Percentiles rank a stretch among this genome's conserved stretches.
phyloP scores from a whole-genome alignment of 2,888 invertebrate species.

The Pyralis farinalis region DNA sequence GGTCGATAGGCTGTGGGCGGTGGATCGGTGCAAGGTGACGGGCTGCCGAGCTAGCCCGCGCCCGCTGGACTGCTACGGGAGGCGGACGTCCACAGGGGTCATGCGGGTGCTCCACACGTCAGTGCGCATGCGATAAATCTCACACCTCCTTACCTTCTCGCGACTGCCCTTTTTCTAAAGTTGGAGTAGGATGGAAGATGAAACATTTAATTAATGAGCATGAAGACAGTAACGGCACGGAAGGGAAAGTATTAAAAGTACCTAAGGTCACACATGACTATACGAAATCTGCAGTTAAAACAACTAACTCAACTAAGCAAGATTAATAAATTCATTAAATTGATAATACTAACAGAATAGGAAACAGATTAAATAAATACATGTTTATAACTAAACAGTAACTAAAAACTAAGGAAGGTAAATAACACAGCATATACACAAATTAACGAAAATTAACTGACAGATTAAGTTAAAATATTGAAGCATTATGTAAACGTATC shows the following conservation, averaged over 20 bases:
- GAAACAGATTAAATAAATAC: not conserved
- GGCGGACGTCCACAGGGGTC: constrained; percentile 50
- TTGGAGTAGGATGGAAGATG: constrained; percentile 78
- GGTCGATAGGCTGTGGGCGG: too few relatives aligned
- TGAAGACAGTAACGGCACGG: constrained; percentile 56
- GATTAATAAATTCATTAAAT: too few relatives aligned
- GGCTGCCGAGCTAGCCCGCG: constrained; percentile 13
- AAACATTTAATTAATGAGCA: constrained; percentile 77
- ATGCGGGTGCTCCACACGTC: constrained; percentile 68
- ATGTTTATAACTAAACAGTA: too few relatives aligned
- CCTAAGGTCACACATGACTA: constrained; percentile 16
- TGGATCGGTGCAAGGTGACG: constrained; percentile 32
- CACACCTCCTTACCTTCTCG: constrained; percentile 88
- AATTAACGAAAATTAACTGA: too few relatives aligned
- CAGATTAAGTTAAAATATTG: too few relatives aligned
- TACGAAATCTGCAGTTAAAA: constrained; percentile 15
- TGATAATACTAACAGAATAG: not conserved
- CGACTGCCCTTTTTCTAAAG: constrained; percentile 93
- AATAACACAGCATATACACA: too few relatives aligned
- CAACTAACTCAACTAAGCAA: too few relatives aligned
- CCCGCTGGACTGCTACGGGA: not conserved
- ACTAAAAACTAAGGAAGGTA: too few relatives aligned
- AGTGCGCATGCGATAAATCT: constrained; percentile 66
- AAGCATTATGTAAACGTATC: too few relatives aligned
- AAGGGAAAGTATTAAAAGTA: constrained; percentile 29